Conservation (phyloP, 2,113 vertebrate species). For the Equus przewalskii region DNA sequence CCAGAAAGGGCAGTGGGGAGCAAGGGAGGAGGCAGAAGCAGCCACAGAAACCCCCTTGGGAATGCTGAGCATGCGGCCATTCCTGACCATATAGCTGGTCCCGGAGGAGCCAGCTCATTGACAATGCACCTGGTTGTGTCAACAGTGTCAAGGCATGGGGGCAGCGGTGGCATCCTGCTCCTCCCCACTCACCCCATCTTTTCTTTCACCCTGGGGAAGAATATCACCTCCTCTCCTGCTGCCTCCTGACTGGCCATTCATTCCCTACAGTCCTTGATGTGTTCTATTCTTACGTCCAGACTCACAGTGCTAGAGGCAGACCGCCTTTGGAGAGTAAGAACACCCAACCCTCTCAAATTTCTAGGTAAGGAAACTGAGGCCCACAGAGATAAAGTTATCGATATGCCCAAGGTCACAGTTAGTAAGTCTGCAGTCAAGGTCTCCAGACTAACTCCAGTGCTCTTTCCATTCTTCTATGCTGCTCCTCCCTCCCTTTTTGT, state of each 20-base stretch:
- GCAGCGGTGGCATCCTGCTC: rapidly evolving
- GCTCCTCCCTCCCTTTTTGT: neutral
- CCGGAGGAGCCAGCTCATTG: neutral
- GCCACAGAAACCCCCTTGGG: neutral
- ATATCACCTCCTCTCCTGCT: neutral
- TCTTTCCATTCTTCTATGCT: neutral
- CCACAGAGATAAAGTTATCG: neutral
- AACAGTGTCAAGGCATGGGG: neutral
- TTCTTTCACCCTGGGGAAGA: neutral
- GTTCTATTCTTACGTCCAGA: neutral
- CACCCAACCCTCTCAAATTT: neutral
- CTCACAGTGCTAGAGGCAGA: neutral
- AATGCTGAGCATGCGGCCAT: neutral
- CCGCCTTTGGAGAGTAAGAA: neutral
- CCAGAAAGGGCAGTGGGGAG: neutral
- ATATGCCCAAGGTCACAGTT: neutral
- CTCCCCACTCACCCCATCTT: neutral
- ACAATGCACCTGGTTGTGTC: too few species aligned
- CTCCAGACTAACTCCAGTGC: neutral
- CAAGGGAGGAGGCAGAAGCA: neutral
- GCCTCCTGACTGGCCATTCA: neutral
- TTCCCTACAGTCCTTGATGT: neutral
- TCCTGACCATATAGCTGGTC: neutral
- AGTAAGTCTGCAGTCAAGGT: neutral
- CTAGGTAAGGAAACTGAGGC: neutral